These are phyloP conservation scores for Aleadryas rufinucha DNA, from an alignment of 2,113 vertebrate species.

Conservation along the genomic window DNA sequence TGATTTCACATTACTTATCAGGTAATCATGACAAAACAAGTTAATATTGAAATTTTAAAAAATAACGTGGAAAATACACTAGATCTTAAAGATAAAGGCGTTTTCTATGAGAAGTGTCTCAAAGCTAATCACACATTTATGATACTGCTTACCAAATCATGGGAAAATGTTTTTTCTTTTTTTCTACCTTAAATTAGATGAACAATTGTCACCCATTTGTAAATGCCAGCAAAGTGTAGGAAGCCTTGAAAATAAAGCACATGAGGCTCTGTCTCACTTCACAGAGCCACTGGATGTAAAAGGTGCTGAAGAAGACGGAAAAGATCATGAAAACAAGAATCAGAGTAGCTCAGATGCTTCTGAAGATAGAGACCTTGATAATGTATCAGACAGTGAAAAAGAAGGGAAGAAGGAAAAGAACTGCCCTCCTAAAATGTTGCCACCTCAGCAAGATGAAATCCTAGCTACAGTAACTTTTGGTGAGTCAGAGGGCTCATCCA, in stretches of 20 bases:
- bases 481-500: conserved; percentile 39
- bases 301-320: conserved; percentile 60
- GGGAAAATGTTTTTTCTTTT: not conserved
- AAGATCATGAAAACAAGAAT: conserved; percentile 26
- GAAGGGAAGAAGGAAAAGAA: conserved; percentile 30
- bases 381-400: conserved; percentile 39
- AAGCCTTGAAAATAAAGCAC: conserved; percentile 49
- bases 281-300: not conserved
- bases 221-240: conserved; percentile 50
- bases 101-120: not conserved
- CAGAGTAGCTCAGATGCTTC: conserved; percentile 33
- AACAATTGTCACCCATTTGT: conserved; percentile 42
- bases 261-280: not conserved
- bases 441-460: conserved; percentile 42
- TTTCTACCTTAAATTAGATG: conserved; percentile 49
- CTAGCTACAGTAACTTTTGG: conserved; percentile 71
- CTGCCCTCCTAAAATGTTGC: not conserved
- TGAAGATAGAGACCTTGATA: conserved; percentile 34
- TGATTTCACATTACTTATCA: not conserved
- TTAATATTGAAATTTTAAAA: not conserved
- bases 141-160: not conserved
- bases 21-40: not conserved
- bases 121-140: not conserved
- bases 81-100: not conserved
- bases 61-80: not conserved